Evolutionary conservation across 2,113 vertebrate species (phyloP).

Genomic region (Bos taurus): ARS-UCD2.0 NC_037337.1:73389501-73390000

Average conservation of each 20-base stretch:
- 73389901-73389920: background rate
- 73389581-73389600: background rate
- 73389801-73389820: background rate
- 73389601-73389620: background rate
- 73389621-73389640: background rate
- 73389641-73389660: background rate
- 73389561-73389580: background rate
- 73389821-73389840: background rate
- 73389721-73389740: background rate
- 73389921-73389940: background rate
- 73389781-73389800: background rate
- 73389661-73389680: background rate
- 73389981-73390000: background rate
- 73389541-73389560: background rate
- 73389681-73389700: background rate
- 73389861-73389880: background rate
- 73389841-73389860: background rate
- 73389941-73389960: background rate
- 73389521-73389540: background rate
- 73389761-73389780: background rate
- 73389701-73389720: background rate
- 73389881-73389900: background rate
- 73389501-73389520: background rate
- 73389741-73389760: background rate
- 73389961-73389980: background rate